Base-by-base conservation (phyloP, 2,888 invertebrate species). In the Melinopterus prodromus region DNA sequence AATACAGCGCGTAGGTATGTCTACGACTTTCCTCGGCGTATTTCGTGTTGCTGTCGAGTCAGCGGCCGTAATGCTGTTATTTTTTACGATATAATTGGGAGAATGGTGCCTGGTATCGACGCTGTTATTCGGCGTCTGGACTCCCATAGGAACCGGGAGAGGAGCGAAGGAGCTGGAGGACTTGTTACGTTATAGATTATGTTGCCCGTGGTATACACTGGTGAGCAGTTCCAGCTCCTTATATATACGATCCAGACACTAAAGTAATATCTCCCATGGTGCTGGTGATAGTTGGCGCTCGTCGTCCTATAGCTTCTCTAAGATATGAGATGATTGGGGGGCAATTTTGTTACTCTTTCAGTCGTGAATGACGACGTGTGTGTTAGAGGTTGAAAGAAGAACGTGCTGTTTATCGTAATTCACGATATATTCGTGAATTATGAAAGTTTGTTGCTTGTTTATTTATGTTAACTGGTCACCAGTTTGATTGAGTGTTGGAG, bases 21-120 rank as follows among this genome's bases (percentile, higher is more conserved):
- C 53, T 12, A 53, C 53, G 9, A 53, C 26, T 26, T 26, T 53
- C 53, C 3, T 9, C 53, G 53, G 7, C 53, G 53, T 53, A 53
- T 53, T 53, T 53, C 5, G 9, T 12, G 7, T 53, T 53, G 53
- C 53, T 53, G 53, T 53, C 53, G 53, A 53, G 9, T 53, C 53
- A 53, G 53, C 53, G 53, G 71, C 74, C 35, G 53, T 77, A 80
- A 81, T 79, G 83, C 84, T 85, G 84, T 85, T 86, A 86, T 86
- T 86, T 86, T 87, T 87, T 86, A 86, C 85, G 86, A 85, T 84
- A 85, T 86, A 86, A 87, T 87, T 86, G 86, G 83, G 83, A 83
- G 53, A 53, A 53, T 53, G 53, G 53, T 53, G 9, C 53, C 53
- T n/a, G 82, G 53, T 53, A 53, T 53, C 53, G 53, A 53, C 53